These are phyloP conservation scores for Tupaia tana DNA, from an alignment of 2,113 vertebrate genomes.

Conservation along the genomic window DNA sequence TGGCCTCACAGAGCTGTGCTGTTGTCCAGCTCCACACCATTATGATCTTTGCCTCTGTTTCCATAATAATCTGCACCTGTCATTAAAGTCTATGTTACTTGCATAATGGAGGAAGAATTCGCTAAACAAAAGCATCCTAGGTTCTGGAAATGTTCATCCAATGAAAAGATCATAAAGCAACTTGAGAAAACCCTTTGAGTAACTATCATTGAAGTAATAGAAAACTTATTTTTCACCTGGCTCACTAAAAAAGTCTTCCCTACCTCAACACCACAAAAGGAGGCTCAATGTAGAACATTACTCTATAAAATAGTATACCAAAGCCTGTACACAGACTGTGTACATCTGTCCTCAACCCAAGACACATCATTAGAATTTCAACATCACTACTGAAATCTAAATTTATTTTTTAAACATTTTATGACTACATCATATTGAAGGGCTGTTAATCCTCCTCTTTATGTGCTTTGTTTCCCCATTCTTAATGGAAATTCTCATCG, in stretches of 20 bases:
- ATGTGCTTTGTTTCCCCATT: not conserved
- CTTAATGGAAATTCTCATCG: slow-evolving; percentile 58
- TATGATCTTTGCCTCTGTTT: not conserved
- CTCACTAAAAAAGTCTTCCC: not conserved
- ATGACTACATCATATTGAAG: not conserved
- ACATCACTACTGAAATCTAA: slow-evolving; percentile 27
- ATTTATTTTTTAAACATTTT: slow-evolving; percentile 24
- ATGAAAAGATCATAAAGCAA: not conserved
- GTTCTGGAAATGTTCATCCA: not conserved
- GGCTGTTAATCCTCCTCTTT: not conserved
- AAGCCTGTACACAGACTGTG: not conserved
- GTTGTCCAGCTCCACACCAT: not conserved
- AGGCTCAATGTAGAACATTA: not conserved
- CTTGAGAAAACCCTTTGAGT: not conserved
- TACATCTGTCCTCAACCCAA: not conserved
- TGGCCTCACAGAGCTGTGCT: too few relatives aligned
- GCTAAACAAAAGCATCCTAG: slow-evolving; percentile 20
- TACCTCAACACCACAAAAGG: not conserved
- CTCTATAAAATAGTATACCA: not conserved
- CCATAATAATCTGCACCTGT: not conserved
- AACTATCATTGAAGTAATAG: not conserved
- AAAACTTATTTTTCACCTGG: not conserved
- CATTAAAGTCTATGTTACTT: not conserved
- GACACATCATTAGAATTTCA: slow-evolving; percentile 36
- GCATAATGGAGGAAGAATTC: not conserved